Base-by-base conservation (phyloP, 2,888 invertebrate species). In the Chrysotoxum bicinctum region DNA sequence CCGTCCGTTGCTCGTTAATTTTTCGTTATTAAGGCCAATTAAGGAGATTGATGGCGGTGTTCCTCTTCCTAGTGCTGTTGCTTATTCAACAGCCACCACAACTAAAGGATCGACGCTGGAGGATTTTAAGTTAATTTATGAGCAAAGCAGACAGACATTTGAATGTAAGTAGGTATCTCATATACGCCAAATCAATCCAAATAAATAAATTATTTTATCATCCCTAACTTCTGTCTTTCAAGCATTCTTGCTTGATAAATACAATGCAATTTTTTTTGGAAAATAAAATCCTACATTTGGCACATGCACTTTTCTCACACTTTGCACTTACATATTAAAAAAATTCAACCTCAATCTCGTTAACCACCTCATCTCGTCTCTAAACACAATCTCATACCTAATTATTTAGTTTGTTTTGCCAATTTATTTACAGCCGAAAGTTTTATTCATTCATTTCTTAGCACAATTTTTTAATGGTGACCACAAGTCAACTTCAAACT, bases 71-170 rank as follows among this genome's bases (percentile, higher is more conserved):
- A 23, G 50, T 16, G 66, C 68, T 10, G 66, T 60, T 16, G 66
- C 68, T 10, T 60, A 60, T 10, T 23, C 50, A 4, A 8, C 48
- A 10, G 68, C 75, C 8, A 72, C 70, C 30, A 1, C 23, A 9
- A n/a, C 23, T 2, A 62, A 62, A 48, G 87, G 87, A 48, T 78
- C 84, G 37, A 87, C 88, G 16, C 7, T 82, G 12, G 82, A 87
- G 14, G 91, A 91, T 87, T 91, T 90, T 86, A 88, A 93, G 88
- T 94, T 94, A 89, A 94, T 95, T 4, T 95, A 96, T 90, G 93
- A 93, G 88, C 93, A 93, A 89, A 94, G 95, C 21, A 95, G 94
- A 92, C 92, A 94, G 79, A 95, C 95, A 92, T 96, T 95, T 92
- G 93, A 94, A 93, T 96, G 96, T 96, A 93, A 94, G 95, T 48